Evolutionary conservation across 2,797 vertebrate genomes (phyloP).

Genomic region (Enteromius paludinosus): DNA sequence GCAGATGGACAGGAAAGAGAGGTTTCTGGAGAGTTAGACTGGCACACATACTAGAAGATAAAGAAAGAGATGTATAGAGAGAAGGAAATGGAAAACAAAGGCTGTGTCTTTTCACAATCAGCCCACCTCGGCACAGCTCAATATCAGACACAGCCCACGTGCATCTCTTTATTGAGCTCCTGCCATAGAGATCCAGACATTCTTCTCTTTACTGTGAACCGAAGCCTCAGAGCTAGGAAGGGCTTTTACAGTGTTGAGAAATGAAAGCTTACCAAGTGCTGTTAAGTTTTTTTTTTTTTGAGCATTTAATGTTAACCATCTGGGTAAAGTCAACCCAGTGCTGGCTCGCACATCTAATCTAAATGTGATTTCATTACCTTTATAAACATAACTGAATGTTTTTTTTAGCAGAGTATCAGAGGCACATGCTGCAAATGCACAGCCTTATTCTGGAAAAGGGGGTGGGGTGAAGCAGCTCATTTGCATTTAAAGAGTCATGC

Average conservation of each 20-base stretch:
- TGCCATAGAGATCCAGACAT: slow-evolving; percentile 45
- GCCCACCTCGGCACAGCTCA: slow-evolving; percentile 2
- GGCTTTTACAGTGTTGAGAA: neutral
- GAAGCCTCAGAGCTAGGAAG: neutral
- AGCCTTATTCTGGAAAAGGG: too few relatives aligned
- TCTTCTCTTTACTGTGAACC: neutral
- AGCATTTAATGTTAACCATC: too few relatives aligned
- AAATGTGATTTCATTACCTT: too few relatives aligned
- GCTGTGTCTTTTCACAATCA: neutral
- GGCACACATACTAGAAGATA: neutral
- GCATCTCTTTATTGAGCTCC: slow-evolving; percentile 45
- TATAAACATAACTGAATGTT: too few relatives aligned
- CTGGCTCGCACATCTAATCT: too few relatives aligned
- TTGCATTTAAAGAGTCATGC: too few relatives aligned
- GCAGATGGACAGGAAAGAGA: neutral
- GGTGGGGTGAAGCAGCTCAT: too few relatives aligned
- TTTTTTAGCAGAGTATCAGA: too few relatives aligned
- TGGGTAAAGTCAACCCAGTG: too few relatives aligned
- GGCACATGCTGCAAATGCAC: too few relatives aligned
- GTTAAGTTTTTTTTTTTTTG: too few relatives aligned
- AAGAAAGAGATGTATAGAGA: neutral
- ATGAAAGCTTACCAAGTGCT: neutral
- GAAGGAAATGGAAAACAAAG: neutral
- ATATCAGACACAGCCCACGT: slow-evolving; percentile 34
- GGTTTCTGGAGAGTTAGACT: neutral